These are phyloP conservation scores for Neoaliturus tenellus DNA, from an alignment of 2,888 invertebrate species.

Conservation along the genomic window DNA sequence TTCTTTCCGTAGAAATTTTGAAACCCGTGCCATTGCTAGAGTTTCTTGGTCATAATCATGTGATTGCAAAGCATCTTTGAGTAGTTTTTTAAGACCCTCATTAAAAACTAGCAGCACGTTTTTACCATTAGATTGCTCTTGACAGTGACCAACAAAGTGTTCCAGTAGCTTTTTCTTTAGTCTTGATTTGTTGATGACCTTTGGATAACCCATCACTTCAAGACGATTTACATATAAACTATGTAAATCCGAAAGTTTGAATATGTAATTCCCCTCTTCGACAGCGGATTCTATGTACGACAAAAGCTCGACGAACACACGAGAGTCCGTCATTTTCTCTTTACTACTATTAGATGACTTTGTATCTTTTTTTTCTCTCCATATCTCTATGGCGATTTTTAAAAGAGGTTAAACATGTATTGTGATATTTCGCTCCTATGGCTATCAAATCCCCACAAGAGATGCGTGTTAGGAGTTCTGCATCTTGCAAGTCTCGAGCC, in stretches of 20 bases:
- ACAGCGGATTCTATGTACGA: neutral
- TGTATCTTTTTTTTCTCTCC: conserved; percentile 7
- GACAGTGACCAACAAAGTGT: conserved; percentile 1
- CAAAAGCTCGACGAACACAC: conserved; percentile 8
- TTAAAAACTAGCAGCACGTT: conserved; percentile 8
- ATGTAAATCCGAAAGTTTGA: conserved; percentile 6
- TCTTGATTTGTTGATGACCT: conserved; percentile 9
- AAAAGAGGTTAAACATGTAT: conserved; percentile 8
- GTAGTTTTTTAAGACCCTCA: conserved; percentile 13
- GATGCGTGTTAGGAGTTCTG: neutral
- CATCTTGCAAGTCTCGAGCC: conserved; percentile 8
- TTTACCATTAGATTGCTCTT: conserved; percentile 8
- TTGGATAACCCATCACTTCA: conserved; percentile 8
- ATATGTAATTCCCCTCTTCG: neutral
- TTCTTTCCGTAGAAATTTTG: conserved; percentile 8
- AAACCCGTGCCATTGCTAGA: conserved; percentile 7
- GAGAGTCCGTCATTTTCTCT: conserved; percentile 6
- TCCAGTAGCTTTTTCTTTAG: conserved; percentile 2
- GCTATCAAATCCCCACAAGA: conserved; percentile 13
- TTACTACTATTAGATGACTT: conserved; percentile 1
- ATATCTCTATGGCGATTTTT: conserved; percentile 7
- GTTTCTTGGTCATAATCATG: conserved; percentile 7
- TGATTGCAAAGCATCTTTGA: conserved; percentile 7
- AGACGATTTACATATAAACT: conserved; percentile 7
- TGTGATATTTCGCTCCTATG: conserved; percentile 2